phyloP scores from a whole-genome alignment of 35 echinoderm and acorn worm genomes.

The Patiria miniata region DNA sequence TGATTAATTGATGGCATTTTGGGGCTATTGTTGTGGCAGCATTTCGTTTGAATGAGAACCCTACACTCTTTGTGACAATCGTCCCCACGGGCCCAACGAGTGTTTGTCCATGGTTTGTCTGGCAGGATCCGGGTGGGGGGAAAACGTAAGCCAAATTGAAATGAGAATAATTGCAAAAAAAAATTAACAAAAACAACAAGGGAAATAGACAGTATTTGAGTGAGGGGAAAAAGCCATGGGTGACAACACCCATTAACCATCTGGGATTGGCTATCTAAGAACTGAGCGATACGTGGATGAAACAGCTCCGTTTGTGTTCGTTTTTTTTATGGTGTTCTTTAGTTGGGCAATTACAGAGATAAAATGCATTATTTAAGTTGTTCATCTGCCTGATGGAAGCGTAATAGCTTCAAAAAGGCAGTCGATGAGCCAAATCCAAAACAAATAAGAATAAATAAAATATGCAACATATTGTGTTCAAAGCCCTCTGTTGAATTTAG shows the following conservation, averaged over 20 bases:
- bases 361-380: conserved; percentile 1
- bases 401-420: not conserved
- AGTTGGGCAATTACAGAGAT: not conserved
- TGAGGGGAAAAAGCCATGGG: no score
- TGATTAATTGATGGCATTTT: no score
- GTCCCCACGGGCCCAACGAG: no score
- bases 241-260: not conserved
- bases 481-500: not conserved
- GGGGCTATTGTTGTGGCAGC: no score
- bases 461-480: not conserved
- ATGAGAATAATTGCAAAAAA: no score
- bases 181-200: no score
- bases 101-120: no score
- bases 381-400: not conserved
- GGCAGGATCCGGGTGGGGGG: no score
- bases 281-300: not conserved
- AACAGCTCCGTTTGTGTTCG: not conserved
- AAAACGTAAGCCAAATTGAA: no score
- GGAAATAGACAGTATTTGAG: no score
- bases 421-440: conserved; percentile 9
- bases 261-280: not conserved
- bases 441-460: conserved; percentile 19
- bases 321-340: not conserved
- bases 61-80: no score
- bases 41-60: no score